Conservation (phyloP, 2,797 vertebrate species). For the Bradypus variegatus region DNA sequence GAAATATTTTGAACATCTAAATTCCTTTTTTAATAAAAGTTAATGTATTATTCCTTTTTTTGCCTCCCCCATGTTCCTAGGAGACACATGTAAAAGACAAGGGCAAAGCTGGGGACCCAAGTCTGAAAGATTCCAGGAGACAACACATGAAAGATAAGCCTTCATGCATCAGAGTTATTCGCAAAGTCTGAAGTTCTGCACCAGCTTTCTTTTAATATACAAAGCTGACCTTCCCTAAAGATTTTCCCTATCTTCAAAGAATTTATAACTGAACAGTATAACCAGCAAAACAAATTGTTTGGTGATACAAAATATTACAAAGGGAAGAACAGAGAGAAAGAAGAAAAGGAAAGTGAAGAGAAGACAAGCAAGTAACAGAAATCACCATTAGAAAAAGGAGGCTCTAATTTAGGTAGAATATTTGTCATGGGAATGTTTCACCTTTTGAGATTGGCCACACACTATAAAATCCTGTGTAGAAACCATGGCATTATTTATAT, state of each 20-base stretch:
- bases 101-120: background rate
- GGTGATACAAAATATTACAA: background rate
- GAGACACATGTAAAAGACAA: background rate
- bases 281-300: background rate
- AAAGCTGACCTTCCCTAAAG: background rate
- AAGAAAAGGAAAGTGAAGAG: background rate
- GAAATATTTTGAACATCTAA: slow-evolving; percentile 4
- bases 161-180: background rate
- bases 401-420: background rate
- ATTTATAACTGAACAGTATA: background rate
- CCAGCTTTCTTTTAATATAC: background rate
- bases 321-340: background rate
- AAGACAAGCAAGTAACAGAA: background rate
- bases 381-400: background rate
- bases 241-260: background rate
- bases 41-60: background rate
- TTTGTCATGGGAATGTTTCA: background rate
- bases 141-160: background rate
- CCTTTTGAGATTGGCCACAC: background rate
- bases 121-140: background rate
- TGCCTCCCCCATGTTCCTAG: background rate
- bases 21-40: background rate
- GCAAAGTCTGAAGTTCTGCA: background rate
- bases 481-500: background rate
- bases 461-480: background rate